A percentile compares a stretch with the other conserved stretches of the same genome.
Evolutionary conservation across 1,140 invertebrate species (phyloP).

Genomic region (Dryas iulia): DNA sequence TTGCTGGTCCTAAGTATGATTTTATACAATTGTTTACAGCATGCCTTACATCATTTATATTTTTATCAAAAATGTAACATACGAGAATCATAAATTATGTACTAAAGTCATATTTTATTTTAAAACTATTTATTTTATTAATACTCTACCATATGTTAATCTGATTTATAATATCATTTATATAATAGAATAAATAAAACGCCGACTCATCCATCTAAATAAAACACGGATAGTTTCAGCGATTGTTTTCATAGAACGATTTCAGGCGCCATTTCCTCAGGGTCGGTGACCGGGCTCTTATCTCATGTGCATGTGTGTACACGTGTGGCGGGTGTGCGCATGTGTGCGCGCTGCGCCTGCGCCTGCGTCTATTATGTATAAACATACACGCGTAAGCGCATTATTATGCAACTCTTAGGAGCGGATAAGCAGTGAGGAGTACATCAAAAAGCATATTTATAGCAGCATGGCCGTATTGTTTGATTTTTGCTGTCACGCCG

Average conservation of each 20-base stretch:
- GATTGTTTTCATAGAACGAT: slow-evolving; percentile 52
- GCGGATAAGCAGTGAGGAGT: slow-evolving; percentile 54
- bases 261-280: slow-evolving; percentile 65
- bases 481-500: slow-evolving; percentile 10
- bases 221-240: slow-evolving; percentile 30
- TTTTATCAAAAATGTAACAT: neutral
- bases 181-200: neutral
- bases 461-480: slow-evolving; percentile 33
- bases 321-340: slow-evolving; percentile 36
- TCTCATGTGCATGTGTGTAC: slow-evolving; percentile 53
- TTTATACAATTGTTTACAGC: slow-evolving; percentile 48
- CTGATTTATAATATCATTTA: neutral
- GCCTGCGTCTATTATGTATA: slow-evolving; percentile 46
- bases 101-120: neutral
- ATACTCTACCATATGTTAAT: neutral
- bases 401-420: slow-evolving; percentile 64
- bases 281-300: slow-evolving; percentile 69
- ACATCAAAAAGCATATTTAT: slow-evolving; percentile 52
- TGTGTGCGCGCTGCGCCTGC: slow-evolving; percentile 42
- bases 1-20: slow-evolving; percentile 53
- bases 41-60: slow-evolving; percentile 25
- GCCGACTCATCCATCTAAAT: neutral
- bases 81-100: neutral
- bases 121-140: neutral
- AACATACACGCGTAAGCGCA: slow-evolving; percentile 45